Evolutionary conservation across 2,797 vertebrate species (phyloP).

Genomic region (Pseudochromis fuscus): DNA sequence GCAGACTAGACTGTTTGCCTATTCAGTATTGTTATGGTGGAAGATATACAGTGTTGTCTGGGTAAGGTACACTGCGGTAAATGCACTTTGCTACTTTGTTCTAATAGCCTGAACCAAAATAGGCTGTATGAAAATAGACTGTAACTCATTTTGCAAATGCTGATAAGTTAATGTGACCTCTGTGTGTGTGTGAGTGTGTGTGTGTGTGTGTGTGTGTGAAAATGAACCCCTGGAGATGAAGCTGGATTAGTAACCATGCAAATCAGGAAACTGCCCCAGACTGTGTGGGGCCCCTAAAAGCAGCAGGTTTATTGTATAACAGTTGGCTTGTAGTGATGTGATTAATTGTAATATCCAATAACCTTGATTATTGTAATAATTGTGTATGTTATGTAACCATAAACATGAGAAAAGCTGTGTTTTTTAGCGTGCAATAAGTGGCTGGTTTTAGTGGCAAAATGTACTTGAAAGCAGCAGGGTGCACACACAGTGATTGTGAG

Average conservation of each 20-base stretch:
- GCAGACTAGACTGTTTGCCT: slow-evolving; percentile 15
- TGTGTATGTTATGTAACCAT: too few relatives aligned
- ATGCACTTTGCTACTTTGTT: slow-evolving; percentile 52
- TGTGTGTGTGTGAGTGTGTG: slow-evolving; percentile 5
- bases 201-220: slow-evolving; percentile 23
- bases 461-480: background rate
- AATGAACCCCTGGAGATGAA: slow-evolving; percentile 35
- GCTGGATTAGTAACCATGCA: slow-evolving; percentile 20
- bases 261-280: slow-evolving; percentile 30
- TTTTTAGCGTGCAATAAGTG: background rate
- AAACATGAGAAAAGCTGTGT: too few relatives aligned
- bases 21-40: slow-evolving; percentile 22
- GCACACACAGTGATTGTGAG: background rate
- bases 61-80: slow-evolving; percentile 16
- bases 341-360: background rate
- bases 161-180: slow-evolving; percentile 54
- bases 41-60: background rate
- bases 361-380: too few relatives aligned
- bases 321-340: slow-evolving; percentile 9
- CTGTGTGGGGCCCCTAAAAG: slow-evolving; percentile 12
- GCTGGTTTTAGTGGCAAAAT: background rate
- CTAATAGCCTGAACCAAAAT: slow-evolving; percentile 64
- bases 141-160: slow-evolving; percentile 60
- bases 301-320: slow-evolving; percentile 1
- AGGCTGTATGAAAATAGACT: slow-evolving; percentile 63